phyloP scores from a whole-genome alignment of 2,113 vertebrate genomes.

The Rhea americana region DNA sequence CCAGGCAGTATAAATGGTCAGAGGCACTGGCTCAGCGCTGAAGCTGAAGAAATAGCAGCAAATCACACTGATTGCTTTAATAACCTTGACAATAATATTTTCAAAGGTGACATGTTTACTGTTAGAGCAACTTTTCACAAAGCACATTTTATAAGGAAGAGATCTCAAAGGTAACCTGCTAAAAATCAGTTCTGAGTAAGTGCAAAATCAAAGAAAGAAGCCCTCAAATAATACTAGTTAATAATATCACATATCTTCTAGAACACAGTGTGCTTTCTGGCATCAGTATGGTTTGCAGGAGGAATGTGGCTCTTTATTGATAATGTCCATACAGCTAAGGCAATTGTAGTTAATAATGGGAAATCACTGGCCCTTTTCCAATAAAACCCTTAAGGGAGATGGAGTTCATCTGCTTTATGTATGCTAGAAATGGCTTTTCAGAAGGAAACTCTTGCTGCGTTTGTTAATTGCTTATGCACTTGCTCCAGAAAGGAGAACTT shows the following conservation, averaged over 20 bases:
- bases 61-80: not conserved
- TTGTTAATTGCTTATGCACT: conserved; percentile 6
- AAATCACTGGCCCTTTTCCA: conserved; percentile 11
- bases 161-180: not conserved
- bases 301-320: not conserved
- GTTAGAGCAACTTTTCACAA: not conserved
- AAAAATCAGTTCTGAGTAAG: not conserved
- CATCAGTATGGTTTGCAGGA: not conserved
- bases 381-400: not conserved
- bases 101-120: not conserved
- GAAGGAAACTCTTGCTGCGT: not conserved
- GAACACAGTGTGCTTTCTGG: not conserved
- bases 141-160: not conserved
- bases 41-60: not conserved
- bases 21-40: not conserved
- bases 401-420: conserved; percentile 2
- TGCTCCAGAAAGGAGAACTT: not conserved
- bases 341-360: conserved; percentile 27
- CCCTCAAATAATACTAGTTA: not conserved
- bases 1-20: not conserved
- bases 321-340: not conserved
- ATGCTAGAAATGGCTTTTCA: not conserved
- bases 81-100: not conserved
- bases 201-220: not conserved
- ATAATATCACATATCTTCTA: not conserved